These are phyloP conservation scores for Aselliscus stoliczkanus DNA, from an alignment of 2,797 vertebrate species.

Conservation along the genomic window DNA sequence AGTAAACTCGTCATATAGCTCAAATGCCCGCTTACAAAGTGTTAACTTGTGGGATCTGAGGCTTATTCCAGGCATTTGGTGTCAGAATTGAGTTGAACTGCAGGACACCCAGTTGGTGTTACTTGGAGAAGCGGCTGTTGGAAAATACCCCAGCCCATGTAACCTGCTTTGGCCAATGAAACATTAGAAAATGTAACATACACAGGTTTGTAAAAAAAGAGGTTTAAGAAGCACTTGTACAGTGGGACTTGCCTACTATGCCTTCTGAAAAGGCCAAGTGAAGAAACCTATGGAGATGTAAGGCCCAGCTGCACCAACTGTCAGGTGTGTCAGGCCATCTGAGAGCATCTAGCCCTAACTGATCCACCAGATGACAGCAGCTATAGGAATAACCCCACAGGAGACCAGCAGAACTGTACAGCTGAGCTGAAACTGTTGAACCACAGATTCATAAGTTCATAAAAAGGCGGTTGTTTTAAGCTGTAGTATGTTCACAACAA, in stretches of 20 bases:
- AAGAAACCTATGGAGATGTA: neutral
- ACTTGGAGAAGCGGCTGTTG: neutral
- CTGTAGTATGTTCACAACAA: neutral
- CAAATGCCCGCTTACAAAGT: no score
- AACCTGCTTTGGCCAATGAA: neutral
- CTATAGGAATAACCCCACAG: neutral
- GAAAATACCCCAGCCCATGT: neutral
- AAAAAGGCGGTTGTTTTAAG: slow-evolving; percentile 39
- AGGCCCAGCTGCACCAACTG: neutral
- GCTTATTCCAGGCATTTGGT: neutral
- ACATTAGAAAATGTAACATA: neutral
- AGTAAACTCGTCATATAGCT: no score
- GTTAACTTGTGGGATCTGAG: neutral
- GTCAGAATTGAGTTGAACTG: neutral
- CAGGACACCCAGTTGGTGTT: neutral
- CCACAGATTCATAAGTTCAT: neutral
- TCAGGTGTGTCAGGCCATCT: neutral
- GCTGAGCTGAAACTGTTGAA: neutral
- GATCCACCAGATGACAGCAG: neutral
- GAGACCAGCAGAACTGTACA: neutral
- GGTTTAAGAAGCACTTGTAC: neutral
- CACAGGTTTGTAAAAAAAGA: no score
- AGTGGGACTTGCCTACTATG: neutral
- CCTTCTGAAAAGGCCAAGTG: neutral
- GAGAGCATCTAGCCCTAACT: no score